Evolutionary conservation across 2,888 invertebrate genomes (phyloP), one percentile per base, ranked within the genome.

Genomic region (Tipula confusa): DNA sequence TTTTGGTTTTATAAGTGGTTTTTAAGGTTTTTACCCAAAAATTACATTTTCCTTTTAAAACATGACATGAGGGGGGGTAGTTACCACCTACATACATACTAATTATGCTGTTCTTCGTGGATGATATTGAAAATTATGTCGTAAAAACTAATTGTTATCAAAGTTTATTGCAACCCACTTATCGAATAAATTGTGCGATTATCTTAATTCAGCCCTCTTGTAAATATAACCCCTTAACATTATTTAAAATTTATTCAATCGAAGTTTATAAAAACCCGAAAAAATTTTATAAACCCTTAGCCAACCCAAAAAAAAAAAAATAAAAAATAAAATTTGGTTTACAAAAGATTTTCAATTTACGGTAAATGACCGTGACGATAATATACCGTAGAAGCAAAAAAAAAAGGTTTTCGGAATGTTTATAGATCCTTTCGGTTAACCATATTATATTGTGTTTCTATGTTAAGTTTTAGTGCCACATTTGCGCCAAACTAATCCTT

Each of bases 1-100:
- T 64, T 64, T 18, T 64, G 18, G 18, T 64, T 24, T 24, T 18
- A 24, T 64, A 64, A 64, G 64, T 64, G 64, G 64, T 64, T 43
- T 43, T 31, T 31, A 31, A 31, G 31, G 31, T 38, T 38, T n/a
- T 64, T 64, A 64, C 24, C 64, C 64, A 24, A 64, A n/a, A 64
- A 64, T 64, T 64, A 64, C 64, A 13, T 64, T 64, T 64, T 64
- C 24, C 64, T 64, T 64, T 64, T 64, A 64, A n/a, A n/a, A n/a
- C n/a, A n/a, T n/a, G n/a, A 24, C 64, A 24, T 9, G 64, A 64
- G 64, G 64, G 24, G n/a, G n/a, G n/a, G n/a, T n/a, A n/a, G n/a
- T 3, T 24, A 24, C 24, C 64, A 64, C 18, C 64, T 24, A 64
- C 24, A 24, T 9, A 15, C 2, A 24, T 64, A 64, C 9, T 43